Conservation (phyloP, 2,797 vertebrate species). For the Lutjanus campechanus region DNA sequence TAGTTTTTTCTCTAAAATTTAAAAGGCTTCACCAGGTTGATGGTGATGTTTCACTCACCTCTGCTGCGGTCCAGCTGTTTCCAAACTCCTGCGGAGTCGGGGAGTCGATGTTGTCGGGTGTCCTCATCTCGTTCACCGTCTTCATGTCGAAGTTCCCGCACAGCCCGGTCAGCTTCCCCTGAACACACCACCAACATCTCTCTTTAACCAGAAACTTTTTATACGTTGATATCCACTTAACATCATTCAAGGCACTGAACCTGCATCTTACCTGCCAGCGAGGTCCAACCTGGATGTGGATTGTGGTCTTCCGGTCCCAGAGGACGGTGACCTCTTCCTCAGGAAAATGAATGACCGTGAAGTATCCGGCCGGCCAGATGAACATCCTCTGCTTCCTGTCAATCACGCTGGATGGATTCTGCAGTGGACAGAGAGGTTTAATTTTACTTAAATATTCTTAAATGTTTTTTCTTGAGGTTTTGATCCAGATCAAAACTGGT, state of each 20-base stretch:
- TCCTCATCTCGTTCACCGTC: conserved; percentile 95
- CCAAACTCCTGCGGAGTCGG: conserved; percentile 95
- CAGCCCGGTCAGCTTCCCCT: conserved; percentile 92
- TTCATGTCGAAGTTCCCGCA: conserved; percentile 98
- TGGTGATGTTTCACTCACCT: conserved; percentile 80
- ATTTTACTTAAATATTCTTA: not conserved
- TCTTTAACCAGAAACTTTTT: not conserved
- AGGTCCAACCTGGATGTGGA: conserved; percentile 94
- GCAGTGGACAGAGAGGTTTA: not conserved
- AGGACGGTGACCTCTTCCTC: conserved; percentile 91
- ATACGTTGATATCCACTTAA: not conserved
- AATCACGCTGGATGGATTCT: conserved; percentile 91
- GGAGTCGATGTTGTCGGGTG: conserved; percentile 94
- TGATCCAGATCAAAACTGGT: too few relatives aligned
- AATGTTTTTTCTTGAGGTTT: not conserved
- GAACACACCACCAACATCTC: conserved; percentile 44
- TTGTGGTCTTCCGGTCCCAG: conserved; percentile 96
- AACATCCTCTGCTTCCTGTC: conserved; percentile 87
- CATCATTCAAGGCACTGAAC: not conserved
- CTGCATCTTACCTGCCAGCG: conserved; percentile 91
- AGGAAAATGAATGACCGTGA: conserved; percentile 91
- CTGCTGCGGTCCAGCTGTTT: conserved; percentile 92
- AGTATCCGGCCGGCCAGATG: conserved; percentile 93
- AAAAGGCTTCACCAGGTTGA: not conserved
- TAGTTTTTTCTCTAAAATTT: not conserved